Percentiles rank a stretch among this genome's conserved stretches.
Evolutionary conservation across 2,797 vertebrate genomes (phyloP).

Genomic region (Euthynnus affinis): DNA sequence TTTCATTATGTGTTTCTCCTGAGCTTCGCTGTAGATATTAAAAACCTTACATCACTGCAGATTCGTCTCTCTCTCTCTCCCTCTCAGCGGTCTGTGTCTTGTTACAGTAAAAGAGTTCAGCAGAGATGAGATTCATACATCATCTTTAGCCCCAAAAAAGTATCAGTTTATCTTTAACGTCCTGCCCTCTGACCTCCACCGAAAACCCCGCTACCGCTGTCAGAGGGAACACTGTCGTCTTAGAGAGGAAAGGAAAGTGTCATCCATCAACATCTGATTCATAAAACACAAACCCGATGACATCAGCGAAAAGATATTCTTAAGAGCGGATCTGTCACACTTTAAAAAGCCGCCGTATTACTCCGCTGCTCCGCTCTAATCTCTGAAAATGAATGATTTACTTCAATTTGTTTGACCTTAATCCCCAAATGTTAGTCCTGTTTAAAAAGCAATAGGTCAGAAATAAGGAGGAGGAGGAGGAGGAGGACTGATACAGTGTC

Average conservation of each 20-base stretch:
- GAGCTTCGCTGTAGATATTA: too few species aligned
- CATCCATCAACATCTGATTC: conserved; percentile 9
- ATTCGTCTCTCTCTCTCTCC: too few species aligned
- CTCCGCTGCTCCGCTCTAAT: neutral
- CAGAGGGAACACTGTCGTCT: neutral
- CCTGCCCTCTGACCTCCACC: conserved; percentile 4
- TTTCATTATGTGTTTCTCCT: too few species aligned
- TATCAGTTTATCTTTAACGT: conserved; percentile 1
- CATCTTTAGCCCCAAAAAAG: neutral
- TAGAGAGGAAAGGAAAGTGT: neutral
- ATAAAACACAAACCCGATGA: conserved; percentile 26
- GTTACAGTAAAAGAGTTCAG: conserved; percentile 11
- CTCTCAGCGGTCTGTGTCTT: conserved; percentile 13
- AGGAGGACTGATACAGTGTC: neutral
- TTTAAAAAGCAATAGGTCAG: neutral
- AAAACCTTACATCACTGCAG: too few species aligned
- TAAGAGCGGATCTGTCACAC: neutral
- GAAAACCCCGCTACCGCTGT: neutral
- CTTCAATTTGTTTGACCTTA: neutral
- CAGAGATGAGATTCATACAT: conserved; percentile 1
- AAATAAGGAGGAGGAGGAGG: too few species aligned
- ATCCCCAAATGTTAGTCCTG: neutral
- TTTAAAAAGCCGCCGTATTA: neutral
- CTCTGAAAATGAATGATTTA: neutral
- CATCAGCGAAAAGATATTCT: neutral